Evolutionary conservation across 2,888 invertebrate genomes (phyloP).

Genomic region (Mesorhabditis spiculigera): DNA sequence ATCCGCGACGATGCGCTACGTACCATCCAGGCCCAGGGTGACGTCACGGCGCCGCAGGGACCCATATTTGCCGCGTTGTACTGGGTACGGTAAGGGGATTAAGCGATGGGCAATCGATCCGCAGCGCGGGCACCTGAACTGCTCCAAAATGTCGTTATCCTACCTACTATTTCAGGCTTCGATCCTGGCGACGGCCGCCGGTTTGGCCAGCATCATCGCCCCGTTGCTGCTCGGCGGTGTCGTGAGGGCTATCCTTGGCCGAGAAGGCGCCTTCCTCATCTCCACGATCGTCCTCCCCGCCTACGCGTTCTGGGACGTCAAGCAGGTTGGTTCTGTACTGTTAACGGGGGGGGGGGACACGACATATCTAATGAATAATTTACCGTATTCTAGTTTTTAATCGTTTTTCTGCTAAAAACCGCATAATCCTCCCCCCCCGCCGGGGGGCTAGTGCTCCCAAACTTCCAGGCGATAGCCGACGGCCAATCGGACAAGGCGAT

Average conservation of each 20-base stretch:
- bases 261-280: constrained; percentile 23
- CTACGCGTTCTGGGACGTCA: constrained; percentile 15
- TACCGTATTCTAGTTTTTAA: neutral
- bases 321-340: too few species aligned
- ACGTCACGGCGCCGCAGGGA: too few species aligned
- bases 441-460: neutral
- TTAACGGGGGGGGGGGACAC: too few species aligned
- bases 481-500: constrained; percentile 13
- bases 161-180: constrained; percentile 15
- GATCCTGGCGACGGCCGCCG: constrained; percentile 25
- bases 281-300: constrained; percentile 28
- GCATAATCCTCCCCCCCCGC: neutral
- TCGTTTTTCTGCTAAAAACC: neutral
- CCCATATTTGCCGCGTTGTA: too few species aligned
- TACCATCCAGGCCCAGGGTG: too few species aligned
- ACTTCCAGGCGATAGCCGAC: constrained; percentile 12
- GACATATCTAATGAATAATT: too few species aligned
- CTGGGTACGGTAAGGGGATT: too few species aligned
- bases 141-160: too few species aligned
- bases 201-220: constrained; percentile 22
- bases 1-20: too few species aligned
- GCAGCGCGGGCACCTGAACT: too few species aligned
- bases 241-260: constrained; percentile 33
- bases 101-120: too few species aligned
- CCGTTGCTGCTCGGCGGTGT: constrained; percentile 31